A percentile compares a stretch with the other conserved stretches of the same genome.
Conservation (phyloP, 2,888 invertebrate genomes). For the Nomada flava region DNA sequence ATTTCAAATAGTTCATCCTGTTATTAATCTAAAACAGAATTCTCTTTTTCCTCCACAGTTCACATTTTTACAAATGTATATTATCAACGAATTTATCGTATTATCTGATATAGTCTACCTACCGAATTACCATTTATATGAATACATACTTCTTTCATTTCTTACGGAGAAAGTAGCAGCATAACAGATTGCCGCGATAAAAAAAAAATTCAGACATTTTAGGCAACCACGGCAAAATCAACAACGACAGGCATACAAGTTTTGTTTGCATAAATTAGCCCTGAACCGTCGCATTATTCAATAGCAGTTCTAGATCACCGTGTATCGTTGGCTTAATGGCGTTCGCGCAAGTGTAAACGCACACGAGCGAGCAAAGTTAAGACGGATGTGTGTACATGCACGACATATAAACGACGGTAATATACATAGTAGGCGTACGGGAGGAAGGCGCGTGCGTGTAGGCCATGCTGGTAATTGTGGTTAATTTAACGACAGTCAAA, state of each 20-base stretch:
- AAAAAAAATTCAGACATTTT: background rate
- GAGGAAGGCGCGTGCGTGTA: slow-evolving; percentile 59
- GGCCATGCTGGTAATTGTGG: slow-evolving; percentile 78
- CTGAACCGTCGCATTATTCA: slow-evolving; percentile 9
- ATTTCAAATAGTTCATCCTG: background rate
- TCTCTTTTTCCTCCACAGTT: background rate
- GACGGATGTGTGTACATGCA: slow-evolving; percentile 45
- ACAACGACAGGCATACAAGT: background rate
- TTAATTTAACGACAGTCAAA: slow-evolving; percentile 79
- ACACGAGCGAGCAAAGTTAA: slow-evolving; percentile 28
- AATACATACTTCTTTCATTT: no score
- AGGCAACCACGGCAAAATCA: no score
- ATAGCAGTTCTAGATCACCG: slow-evolving; percentile 4
- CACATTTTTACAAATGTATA: no score
- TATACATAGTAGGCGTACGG: slow-evolving; percentile 31
- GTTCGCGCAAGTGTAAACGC: slow-evolving; percentile 39
- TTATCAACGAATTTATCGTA: no score
- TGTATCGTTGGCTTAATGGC: slow-evolving; percentile 6
- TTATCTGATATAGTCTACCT: no score
- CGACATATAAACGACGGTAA: slow-evolving; percentile 6
- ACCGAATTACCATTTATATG: no score
- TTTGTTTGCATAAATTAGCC: slow-evolving; percentile 7
- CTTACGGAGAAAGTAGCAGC: no score
- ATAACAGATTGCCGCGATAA: no score
- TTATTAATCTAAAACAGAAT: background rate